Evolutionary conservation across 2,888 invertebrate species (phyloP).

Genomic region (Metalampra italica): DNA sequence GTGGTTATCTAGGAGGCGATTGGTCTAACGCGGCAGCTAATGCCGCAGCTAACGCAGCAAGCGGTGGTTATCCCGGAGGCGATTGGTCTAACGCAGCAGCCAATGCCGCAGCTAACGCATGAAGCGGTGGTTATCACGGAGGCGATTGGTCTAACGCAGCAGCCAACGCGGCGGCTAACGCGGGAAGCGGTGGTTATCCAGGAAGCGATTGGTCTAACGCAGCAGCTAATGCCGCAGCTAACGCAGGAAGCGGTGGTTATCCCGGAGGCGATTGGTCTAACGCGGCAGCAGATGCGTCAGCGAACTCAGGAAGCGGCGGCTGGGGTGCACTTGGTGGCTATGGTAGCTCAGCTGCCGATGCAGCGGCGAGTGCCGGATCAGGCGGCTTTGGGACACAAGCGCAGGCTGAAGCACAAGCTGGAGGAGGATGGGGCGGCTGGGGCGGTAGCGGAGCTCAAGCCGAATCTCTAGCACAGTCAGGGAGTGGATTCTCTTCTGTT

Average conservation of each 20-base stretch:
- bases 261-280: conserved; percentile 4
- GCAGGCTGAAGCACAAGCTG: neutral
- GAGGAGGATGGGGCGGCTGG: neutral
- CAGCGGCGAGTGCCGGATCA: conserved; percentile 5
- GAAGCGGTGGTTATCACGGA: conserved; percentile 2
- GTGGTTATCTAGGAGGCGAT: neutral
- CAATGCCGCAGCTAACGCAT: neutral
- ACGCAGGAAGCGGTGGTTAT: conserved; percentile 6
- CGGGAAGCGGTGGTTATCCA: conserved; percentile 1
- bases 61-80: neutral
- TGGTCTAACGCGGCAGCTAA: conserved; percentile 10
- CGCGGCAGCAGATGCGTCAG: neutral
- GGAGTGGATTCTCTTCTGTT: neutral
- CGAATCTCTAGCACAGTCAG: neutral
- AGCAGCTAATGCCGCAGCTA: conserved; percentile 10
- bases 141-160: conserved; percentile 7
- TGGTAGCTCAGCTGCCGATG: conserved; percentile 3
- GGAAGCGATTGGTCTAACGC: conserved; percentile 5
- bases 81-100: neutral
- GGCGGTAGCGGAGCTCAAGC: neutral
- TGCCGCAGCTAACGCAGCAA: neutral
- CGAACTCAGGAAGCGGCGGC: neutral
- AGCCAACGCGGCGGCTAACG: conserved; percentile 10
- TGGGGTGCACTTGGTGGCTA: too few species aligned
- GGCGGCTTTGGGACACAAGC: conserved; percentile 6